These are phyloP conservation scores for Anser cygnoides DNA, from an alignment of 2,113 vertebrate genomes.

Conservation along the genomic window DNA sequence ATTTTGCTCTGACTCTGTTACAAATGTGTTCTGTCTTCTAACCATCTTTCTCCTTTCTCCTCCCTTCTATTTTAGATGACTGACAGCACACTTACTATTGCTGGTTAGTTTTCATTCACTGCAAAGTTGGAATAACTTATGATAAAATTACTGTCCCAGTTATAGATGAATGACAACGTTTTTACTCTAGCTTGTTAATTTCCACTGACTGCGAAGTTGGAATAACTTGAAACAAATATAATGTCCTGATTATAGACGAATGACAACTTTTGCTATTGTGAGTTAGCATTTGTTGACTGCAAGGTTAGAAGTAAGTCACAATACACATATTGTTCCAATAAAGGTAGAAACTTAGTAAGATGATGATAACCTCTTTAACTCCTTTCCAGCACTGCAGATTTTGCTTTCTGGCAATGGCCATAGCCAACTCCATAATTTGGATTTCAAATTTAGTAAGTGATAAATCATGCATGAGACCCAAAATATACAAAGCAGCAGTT, in stretches of 20 bases:
- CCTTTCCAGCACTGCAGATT: slow-evolving; percentile 55
- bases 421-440: slow-evolving; percentile 71
- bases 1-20: neutral
- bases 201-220: slow-evolving; percentile 51
- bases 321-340: slow-evolving; percentile 6
- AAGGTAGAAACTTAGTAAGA: slow-evolving; percentile 47
- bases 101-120: slow-evolving; percentile 62
- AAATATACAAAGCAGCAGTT: slow-evolving; percentile 68
- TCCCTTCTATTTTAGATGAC: slow-evolving; percentile 41
- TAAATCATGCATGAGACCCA: slow-evolving; percentile 75
- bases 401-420: slow-evolving; percentile 64
- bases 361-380: slow-evolving; percentile 50
- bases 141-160: slow-evolving; percentile 40
- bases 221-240: slow-evolving; percentile 57
- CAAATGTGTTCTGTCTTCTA: neutral
- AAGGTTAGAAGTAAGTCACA: slow-evolving; percentile 7
- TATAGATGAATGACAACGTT: slow-evolving; percentile 70
- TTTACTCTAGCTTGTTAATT: slow-evolving; percentile 60
- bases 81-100: slow-evolving; percentile 50
- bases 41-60: slow-evolving; percentile 13
- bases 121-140: slow-evolving; percentile 57
- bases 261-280: slow-evolving; percentile 60
- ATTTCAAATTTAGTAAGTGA: slow-evolving; percentile 77
- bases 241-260: slow-evolving; percentile 22
- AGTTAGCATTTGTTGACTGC: slow-evolving; percentile 40